Evolutionary conservation across 2,888 invertebrate genomes (phyloP), one percentile per base, ranked within the genome.

Genomic region (Dynastes grantii): DNA sequence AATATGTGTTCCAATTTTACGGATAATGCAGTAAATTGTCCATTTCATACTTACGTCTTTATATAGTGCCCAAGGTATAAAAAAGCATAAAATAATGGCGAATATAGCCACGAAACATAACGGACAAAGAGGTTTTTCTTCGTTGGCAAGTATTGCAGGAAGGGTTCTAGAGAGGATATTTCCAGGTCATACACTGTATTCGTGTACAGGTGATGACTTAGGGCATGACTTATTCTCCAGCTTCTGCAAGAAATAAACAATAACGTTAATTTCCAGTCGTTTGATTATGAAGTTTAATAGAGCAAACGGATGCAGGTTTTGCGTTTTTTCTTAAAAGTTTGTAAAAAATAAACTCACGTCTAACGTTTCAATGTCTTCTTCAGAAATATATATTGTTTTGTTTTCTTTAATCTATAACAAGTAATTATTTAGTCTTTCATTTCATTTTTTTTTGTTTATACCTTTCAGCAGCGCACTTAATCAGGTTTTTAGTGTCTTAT

Each of bases 141-240:
- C 0, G 81, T 82, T 0, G 95, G 94, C 73, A 94, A 86, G 90
- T 92, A 95, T 61, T 91, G 90, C 53, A 93, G 85, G 40, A 81
- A 82, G 0, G 95, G 95, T 85, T 95, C 94, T 55, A 92, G 89
- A 76, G 90, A 88, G 71, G 93, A 92, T 22, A 96, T 89, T 86
- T 96, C 95, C 80, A 93, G 89, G 88, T 96, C 96, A 87, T 93
- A 91, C 5, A 93, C 87, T 0, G 95, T 94, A 85, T 96, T 96
- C 0, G 96, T 92, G 85, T 92, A 95, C 11, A 94, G 89, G 85
- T 96, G 96, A 87, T 96, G 96, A 40, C 95, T 95, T 68, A 96
- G 86, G 0, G 90, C 93, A 84, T 96, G 96, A 0, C 93, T 93
- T 64, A 96, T 91, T 79, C 95, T 90, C 77, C 78, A 82, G 27